These are phyloP conservation scores for Drosophila repleta DNA, from an alignment of 1,140 invertebrate genomes.

Conservation along the genomic window DNA sequence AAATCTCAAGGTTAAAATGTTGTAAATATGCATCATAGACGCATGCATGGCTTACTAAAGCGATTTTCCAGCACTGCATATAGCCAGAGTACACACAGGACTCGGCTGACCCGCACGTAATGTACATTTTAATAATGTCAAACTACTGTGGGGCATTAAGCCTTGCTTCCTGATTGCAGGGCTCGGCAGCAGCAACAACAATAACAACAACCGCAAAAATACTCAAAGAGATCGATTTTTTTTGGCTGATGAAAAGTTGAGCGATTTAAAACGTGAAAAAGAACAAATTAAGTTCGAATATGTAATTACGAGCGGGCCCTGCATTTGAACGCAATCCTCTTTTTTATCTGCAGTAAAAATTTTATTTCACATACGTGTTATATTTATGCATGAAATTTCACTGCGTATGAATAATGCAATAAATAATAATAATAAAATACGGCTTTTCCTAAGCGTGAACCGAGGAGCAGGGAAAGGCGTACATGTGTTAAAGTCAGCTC, in stretches of 20 bases:
- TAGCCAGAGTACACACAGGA: not conserved
- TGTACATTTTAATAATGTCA: constrained; percentile 67
- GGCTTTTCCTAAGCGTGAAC: not conserved
- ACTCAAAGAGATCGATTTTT: constrained; percentile 39
- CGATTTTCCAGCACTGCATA: constrained; percentile 25
- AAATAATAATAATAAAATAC: constrained; percentile 6
- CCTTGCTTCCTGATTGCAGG: constrained; percentile 34
- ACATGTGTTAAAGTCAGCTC: no score
- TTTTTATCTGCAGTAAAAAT: not conserved
- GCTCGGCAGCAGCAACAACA: not conserved
- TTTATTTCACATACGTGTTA: not conserved
- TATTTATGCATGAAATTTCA: not conserved
- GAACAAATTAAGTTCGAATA: not conserved
- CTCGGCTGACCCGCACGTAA: constrained; percentile 45
- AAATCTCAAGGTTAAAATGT: constrained; percentile 73
- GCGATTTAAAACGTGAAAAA: constrained; percentile 3
- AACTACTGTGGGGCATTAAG: constrained; percentile 47
- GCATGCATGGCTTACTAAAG: constrained; percentile 50
- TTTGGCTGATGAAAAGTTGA: not conserved
- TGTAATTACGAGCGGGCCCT: constrained; percentile 6
- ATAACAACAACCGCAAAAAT: not conserved
- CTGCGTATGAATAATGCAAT: not conserved
- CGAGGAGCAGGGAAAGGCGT: no score
- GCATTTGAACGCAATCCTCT: not conserved
- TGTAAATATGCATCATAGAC: constrained; percentile 70